Conservation (phyloP, 2,113 vertebrate genomes). For the Irena cyanogastra region DNA sequence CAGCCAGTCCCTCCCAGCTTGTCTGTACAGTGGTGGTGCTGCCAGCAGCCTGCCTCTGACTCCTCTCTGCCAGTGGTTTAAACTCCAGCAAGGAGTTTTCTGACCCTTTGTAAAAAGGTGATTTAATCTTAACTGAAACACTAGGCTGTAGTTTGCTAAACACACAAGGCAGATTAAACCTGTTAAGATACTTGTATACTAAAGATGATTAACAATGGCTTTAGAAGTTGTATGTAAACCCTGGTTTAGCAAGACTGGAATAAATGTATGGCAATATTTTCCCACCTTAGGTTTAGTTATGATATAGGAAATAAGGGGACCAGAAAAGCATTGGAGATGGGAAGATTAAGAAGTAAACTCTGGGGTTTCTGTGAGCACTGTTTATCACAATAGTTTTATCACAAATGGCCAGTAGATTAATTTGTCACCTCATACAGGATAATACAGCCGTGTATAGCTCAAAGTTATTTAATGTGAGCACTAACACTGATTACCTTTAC, state of each 20-base stretch:
- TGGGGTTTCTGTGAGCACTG: background rate
- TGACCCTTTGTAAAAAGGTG: accelerated
- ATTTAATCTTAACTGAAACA: background rate
- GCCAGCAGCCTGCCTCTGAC: background rate
- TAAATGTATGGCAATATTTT: background rate
- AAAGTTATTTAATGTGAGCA: background rate
- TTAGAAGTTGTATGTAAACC: background rate
- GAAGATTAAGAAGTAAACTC: background rate
- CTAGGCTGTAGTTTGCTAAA: background rate
- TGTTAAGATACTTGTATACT: background rate
- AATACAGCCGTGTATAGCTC: background rate
- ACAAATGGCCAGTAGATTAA: background rate
- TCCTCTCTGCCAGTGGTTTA: background rate
- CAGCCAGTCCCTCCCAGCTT: background rate
- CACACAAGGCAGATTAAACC: background rate
- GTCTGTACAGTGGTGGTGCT: accelerated
- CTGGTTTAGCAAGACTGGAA: background rate
- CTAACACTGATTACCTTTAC: background rate
- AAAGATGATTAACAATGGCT: background rate
- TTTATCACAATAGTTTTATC: background rate
- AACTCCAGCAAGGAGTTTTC: background rate
- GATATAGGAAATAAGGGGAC: background rate
- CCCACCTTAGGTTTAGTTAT: background rate
- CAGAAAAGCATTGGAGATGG: background rate
- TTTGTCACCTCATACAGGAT: background rate